Base-by-base conservation (phyloP, 2,888 invertebrate genomes). In the Taphrorychus bicolor region DNA sequence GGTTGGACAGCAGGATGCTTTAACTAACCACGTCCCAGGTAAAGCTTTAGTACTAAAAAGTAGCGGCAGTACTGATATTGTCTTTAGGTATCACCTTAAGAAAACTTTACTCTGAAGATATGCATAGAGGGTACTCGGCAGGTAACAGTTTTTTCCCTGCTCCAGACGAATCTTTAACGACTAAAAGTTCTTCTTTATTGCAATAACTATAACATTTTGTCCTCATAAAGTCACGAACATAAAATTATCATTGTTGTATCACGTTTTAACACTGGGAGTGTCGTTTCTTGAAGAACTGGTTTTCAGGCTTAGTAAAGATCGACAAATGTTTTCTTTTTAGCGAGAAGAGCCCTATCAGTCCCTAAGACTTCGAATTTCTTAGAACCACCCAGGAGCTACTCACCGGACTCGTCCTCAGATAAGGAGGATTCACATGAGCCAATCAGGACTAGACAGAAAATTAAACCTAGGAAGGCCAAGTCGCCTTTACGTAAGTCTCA, bases 1-100 rank as follows among this genome's bases (percentile, higher is more conserved):
- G 0, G 81, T 90, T 56, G 87, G 88, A 56, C 83, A 83, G 53
- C 75, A 76, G 71, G 84, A 78, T 79, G 72, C 76, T 0, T 72
- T 76, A 11, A 83, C 77, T 76, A 54, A 79, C 72, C 76, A 72
- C 42, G 72, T 77, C 59, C 78, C 79, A 71, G 78, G 78, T 78
- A 74, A 71, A 42, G n/a, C n/a, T n/a, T 14, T 51, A 11, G 32
- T 32, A 16, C 2, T 45, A 45, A 45, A 45, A 14, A 45, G 5
- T n/a, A 14, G 45, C 14, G 45, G 14, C 14, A 45, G 5, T 45
- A 4, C 5, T 1, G 17, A 9, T 7, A 41, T 19, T 41, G 40
- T 57, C 18, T 59, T 53, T 63, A 70, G 70, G 70, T 63, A 59
- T 70, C 40, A 70, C 70, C 23, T 14, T 66, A 19, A 62, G 70